phyloP scores from a whole-genome alignment of 2,888 invertebrate genomes.

The Trachelus stipa region DNA sequence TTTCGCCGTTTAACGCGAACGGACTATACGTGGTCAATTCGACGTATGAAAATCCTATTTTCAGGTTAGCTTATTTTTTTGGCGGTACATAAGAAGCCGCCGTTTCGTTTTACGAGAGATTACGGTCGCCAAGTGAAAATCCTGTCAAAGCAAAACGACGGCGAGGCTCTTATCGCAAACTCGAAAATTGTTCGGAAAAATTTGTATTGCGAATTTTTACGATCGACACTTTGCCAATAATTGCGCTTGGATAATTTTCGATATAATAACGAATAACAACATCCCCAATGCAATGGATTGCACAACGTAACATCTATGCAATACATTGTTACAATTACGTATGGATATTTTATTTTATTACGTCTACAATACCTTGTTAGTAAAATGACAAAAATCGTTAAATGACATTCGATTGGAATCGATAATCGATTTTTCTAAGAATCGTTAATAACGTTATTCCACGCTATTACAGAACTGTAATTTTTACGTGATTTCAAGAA shows the following conservation, averaged over 20 bases:
- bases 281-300: rapidly evolving
- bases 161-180: not conserved
- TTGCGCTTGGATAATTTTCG: not conserved
- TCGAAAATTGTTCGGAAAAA: not conserved
- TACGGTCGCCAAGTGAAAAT: too few relatives aligned
- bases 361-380: too few relatives aligned
- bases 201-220: not conserved
- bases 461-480: not conserved
- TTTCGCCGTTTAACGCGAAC: too few relatives aligned
- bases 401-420: not conserved
- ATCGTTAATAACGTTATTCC: not conserved
- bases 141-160: not conserved
- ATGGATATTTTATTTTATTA: not conserved
- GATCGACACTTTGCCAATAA: not conserved
- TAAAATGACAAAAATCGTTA: not conserved
- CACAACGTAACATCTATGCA: not conserved
- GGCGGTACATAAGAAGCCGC: too few relatives aligned
- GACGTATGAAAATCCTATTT: too few relatives aligned
- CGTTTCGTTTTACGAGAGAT: too few relatives aligned
- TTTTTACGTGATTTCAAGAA: not conserved
- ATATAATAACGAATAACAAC: not conserved
- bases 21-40: too few relatives aligned
- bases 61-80: too few relatives aligned
- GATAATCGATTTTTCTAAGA: not conserved
- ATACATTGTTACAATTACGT: not conserved